A percentile compares a stretch with the other conserved stretches of the same genome.
phyloP scores from a whole-genome alignment of 2,888 invertebrate genomes.

The Drosophila birchii region DNA sequence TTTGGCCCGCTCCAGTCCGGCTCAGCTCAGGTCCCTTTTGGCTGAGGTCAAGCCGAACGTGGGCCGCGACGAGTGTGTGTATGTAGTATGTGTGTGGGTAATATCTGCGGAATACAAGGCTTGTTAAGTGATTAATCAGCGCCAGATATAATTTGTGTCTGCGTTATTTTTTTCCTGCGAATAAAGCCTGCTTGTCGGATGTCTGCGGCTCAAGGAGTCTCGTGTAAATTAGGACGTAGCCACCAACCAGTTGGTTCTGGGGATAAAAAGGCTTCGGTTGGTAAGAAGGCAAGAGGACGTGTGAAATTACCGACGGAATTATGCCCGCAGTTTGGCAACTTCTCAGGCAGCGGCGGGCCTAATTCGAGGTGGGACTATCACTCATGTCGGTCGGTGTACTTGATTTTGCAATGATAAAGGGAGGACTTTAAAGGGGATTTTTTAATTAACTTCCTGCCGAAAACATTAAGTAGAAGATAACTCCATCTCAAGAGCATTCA shows the following conservation, averaged over 20 bases:
- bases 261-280: constrained; percentile 16
- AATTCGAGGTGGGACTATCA: constrained; percentile 40
- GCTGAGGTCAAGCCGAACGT: constrained; percentile 51
- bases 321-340: constrained; percentile 35
- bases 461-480: not conserved
- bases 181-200: constrained; percentile 58
- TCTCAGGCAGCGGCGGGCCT: constrained; percentile 11
- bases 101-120: constrained; percentile 79
- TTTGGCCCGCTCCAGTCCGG: constrained; percentile 44
- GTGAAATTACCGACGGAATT: constrained; percentile 45
- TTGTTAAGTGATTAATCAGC: constrained; percentile 85
- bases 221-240: constrained; percentile 77
- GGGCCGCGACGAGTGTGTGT: constrained; percentile 48
- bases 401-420: constrained; percentile 30
- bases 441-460: constrained; percentile 15
- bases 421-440: constrained; percentile 2
- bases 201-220: constrained; percentile 24
- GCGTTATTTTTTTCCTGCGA: constrained; percentile 81
- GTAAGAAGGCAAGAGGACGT: constrained; percentile 42
- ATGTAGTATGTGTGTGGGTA: constrained; percentile 72
- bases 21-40: not conserved
- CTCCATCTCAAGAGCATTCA: not conserved
- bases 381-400: constrained; percentile 30
- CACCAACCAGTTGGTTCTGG: constrained; percentile 34
- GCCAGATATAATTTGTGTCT: constrained; percentile 84